These are phyloP conservation scores for Micropterix aruncella DNA, from an alignment of 2,888 invertebrate species.

Conservation along the genomic window DNA sequence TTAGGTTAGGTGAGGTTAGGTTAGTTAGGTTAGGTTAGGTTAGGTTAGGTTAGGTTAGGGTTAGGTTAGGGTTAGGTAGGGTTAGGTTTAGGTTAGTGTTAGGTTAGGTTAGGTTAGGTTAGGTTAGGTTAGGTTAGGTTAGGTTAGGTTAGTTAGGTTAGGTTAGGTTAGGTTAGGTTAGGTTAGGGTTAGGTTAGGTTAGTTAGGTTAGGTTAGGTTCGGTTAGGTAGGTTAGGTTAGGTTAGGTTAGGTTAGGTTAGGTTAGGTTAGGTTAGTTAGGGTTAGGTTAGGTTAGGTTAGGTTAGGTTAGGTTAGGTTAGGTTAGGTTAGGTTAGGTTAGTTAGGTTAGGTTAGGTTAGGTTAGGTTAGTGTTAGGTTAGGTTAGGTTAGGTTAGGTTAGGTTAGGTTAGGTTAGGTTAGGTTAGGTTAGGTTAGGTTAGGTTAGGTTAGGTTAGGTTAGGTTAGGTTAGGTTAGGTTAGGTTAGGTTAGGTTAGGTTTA, in stretches of 20 bases:
- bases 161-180: conserved; percentile 9
- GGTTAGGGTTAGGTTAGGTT: conserved; percentile 7
- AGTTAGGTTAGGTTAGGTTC: conserved; percentile 9
- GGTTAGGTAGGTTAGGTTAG: conserved; percentile 9
- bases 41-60: conserved; percentile 7
- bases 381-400: conserved; percentile 11
- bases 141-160: conserved; percentile 8
- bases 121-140: conserved; percentile 9
- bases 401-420: conserved; percentile 8
- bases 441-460: conserved; percentile 3
- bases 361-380: conserved; percentile 15
- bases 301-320: conserved; percentile 9
- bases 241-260: conserved; percentile 7
- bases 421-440: conserved; percentile 14
- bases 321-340: conserved; percentile 7
- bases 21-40: conserved; percentile 4
- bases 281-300: conserved; percentile 9
- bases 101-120: conserved; percentile 8
- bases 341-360: conserved; percentile 9
- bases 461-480: conserved; percentile 5
- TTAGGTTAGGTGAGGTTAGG: conserved; percentile 2
- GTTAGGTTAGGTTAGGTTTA: conserved; percentile 2
- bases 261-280: conserved; percentile 9
- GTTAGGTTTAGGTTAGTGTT: conserved; percentile 9
- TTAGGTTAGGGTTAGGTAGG: conserved; percentile 8